Evolutionary conservation across 1,140 invertebrate species (phyloP), one percentile per base, ranked within the genome.

Genomic region (Tribolium castaneum): DNA sequence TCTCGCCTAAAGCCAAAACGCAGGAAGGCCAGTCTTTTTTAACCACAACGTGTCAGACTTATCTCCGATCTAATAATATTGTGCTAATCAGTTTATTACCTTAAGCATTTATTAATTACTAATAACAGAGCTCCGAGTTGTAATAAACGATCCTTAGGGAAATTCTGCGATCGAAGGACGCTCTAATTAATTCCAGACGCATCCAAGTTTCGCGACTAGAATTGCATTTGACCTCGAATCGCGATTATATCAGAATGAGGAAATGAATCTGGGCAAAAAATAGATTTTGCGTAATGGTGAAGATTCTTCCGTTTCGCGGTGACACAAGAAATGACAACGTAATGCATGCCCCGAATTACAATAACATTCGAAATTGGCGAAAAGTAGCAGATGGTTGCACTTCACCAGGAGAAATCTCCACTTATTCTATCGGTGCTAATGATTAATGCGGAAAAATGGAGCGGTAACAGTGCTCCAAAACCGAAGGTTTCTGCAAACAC

Each of bases 231-330:
- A 66, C 59, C 59, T 66, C 59, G 59, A 66, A 66, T 30, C 30
- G 30, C 59, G 59, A 66, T 66, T 66, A 66, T 66, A 66, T 66
- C 59, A 66, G 59, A 66, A 66, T 66, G 59, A 66, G 59, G 59
- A 66, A 66, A 35, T 66, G 59, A 66, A 66, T 35, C 59, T 30
- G 16, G 16, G 30, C 59, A 66, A 66, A 66, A 66, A 66, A 66
- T 66, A 66, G 59, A 35, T 66, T 66, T 66, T 66, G 59, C 59
- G 59, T 66, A 66, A 66, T 66, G 59, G 25, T 35, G 59, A 66
- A 66, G 59, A 66, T 66, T 62, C 59, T 66, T 66, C 59, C 59
- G 59, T 66, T 66, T n/a, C 13, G 10, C n/a, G 59, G 35, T 66
- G 59, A 66, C 59, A 66, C 59, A 66, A 66, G 25, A 66, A 66